Base-by-base conservation (phyloP, 2,113 vertebrate species). In the Suncus etruscus region DNA sequence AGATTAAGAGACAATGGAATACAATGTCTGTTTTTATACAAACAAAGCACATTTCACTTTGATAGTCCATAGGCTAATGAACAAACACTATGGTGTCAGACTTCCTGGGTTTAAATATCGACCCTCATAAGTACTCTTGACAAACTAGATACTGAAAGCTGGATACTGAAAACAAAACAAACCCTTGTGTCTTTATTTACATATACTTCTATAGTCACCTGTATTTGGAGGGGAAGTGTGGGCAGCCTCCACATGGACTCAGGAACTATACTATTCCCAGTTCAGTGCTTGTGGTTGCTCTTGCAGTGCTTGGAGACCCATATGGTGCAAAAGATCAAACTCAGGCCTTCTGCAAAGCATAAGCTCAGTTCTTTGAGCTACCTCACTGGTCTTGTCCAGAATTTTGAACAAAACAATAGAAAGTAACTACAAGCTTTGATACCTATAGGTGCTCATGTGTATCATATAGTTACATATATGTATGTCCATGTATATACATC, bases 401-500 rank as follows among this genome's bases (percentile, higher is more conserved):
- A 92, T 77, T 86, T 83, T 91, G 51, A 89, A 79, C 0, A 10
- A 75, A 76, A 25, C 39, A 45, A 4, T n/a, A 87, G 24, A 76
- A 80, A 47, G 8, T 89, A 68, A 51, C 39, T 68, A 58, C 29
- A 50, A 79, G 18, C 18, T 22, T 61, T 61, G 15, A 61, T 61
- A 63, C 11, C 29, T n/a, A 48, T 54, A 51, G 50, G 7, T 74
- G 22, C 58, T 6, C 18, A 51, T n/a, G 47, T 22, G 32, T 27
- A 11, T 11, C 14, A 1, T 29, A 20, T 9, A 20, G n/a, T 54
- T 18, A 72, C 82, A 2, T 66, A 11, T 8, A 29, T 87, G 4
- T 25, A 16, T 20, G 22, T 20, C 18, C 22, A 22, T 22, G 22
- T 61, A 16, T 16, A 61, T 20, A 22, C 54, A 22, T 61, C 20